Evolutionary conservation across 1,140 invertebrate species (phyloP).

Genomic region (Babylonia areolata): DNA sequence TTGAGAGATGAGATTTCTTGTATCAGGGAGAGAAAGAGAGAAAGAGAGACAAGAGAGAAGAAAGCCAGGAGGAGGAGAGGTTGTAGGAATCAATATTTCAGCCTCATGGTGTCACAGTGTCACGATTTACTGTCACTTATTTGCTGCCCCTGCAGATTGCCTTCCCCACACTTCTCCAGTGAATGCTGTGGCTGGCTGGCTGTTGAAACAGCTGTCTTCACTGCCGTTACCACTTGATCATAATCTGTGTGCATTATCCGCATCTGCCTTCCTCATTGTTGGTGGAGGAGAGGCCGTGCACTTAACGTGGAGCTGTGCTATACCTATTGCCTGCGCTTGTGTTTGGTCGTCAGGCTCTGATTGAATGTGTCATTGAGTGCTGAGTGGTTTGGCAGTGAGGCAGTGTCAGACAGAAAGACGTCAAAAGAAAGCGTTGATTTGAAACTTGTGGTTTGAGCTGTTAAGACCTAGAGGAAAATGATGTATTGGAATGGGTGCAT

Average conservation of each 20-base stretch:
- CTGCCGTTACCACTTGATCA: background rate
- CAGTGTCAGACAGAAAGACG: background rate
- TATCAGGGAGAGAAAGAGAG: background rate
- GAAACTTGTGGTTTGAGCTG: background rate
- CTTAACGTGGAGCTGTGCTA: background rate
- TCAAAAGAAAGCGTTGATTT: background rate
- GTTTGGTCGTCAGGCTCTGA: background rate
- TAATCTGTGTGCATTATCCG: background rate
- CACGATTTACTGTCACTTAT: conserved; percentile 31
- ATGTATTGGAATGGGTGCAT: conserved; percentile 16
- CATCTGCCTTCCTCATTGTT: background rate
- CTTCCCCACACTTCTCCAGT: background rate
- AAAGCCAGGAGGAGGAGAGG: background rate
- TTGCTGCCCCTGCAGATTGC: background rate
- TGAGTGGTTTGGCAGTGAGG: background rate
- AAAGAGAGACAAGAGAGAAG: background rate
- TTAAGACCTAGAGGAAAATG: background rate
- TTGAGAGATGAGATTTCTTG: background rate
- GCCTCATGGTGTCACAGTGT: conserved; percentile 20
- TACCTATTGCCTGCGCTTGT: background rate
- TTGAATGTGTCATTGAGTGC: background rate
- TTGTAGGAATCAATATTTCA: conserved; percentile 25
- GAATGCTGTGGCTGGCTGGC: background rate
- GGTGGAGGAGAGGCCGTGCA: background rate
- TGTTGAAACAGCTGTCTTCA: background rate